Conservation (phyloP, 2,797 vertebrate species). For the Onychomys arenicola region DNA sequence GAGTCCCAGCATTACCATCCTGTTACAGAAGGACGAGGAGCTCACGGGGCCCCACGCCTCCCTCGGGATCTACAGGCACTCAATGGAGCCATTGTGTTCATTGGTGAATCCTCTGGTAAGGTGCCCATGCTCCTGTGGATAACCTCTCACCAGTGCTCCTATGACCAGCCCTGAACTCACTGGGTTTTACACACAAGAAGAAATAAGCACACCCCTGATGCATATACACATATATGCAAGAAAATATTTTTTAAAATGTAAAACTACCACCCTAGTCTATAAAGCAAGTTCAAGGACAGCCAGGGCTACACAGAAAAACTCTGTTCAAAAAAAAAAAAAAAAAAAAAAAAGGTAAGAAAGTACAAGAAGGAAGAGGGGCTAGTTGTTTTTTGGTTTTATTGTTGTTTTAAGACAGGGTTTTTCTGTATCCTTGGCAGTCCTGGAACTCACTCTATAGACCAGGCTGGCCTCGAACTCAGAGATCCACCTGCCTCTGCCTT, state of each 20-base stretch:
- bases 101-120: background rate
- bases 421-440: too few species aligned
- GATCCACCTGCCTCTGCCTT: background rate
- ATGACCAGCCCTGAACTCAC: background rate
- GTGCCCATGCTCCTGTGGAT: too few species aligned
- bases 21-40: background rate
- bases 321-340: background rate
- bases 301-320: background rate
- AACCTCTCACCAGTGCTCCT: background rate
- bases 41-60: background rate
- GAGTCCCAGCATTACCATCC: too few species aligned
- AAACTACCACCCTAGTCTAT: background rate
- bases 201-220: too few species aligned
- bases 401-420: background rate
- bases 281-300: background rate
- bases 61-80: background rate
- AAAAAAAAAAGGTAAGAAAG: background rate
- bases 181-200: background rate
- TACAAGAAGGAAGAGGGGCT: background rate
- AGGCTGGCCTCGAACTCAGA: background rate
- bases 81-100: background rate
- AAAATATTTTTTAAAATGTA: background rate
- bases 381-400: background rate
- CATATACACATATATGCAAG: background rate
- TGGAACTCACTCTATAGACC: too few species aligned